These are phyloP conservation scores for Ganaspis brasiliensis DNA, from an alignment of 2,888 invertebrate species.

Conservation along the genomic window DNA sequence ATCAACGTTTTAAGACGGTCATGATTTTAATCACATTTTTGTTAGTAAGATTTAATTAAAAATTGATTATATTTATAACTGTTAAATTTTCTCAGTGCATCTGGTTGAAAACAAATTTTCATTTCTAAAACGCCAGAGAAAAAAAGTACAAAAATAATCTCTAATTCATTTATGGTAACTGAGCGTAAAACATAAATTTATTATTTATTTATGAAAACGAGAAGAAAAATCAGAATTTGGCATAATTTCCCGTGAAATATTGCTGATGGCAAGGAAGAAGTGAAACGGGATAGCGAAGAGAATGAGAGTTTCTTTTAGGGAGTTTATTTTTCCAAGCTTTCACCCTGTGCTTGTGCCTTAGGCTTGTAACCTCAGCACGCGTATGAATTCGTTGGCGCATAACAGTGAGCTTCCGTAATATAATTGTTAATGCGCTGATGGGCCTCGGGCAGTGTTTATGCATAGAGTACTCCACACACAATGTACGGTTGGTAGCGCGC, in stretches of 20 bases:
- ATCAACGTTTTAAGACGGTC: too few species aligned
- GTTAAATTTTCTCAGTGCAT: too few species aligned
- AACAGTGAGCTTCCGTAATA: conserved; percentile 77
- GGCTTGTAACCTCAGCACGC: conserved; percentile 61
- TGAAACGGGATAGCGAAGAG: conserved; percentile 47
- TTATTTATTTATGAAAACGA: background rate
- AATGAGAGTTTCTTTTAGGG: conserved; percentile 17
- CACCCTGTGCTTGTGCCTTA: conserved; percentile 50
- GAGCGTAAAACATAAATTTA: background rate
- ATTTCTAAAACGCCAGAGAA: too few species aligned
- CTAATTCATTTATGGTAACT: too few species aligned
- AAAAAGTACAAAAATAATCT: too few species aligned
- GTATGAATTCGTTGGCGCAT: conserved; percentile 77
- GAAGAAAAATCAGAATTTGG: background rate
- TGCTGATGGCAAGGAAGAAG: conserved; percentile 57
- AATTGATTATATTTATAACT: too few species aligned
- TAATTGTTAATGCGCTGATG: conserved; percentile 79
- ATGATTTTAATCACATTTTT: too few species aligned
- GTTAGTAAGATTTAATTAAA: too few species aligned
- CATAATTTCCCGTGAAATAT: conserved; percentile 26
- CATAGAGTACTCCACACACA: conserved; percentile 67
- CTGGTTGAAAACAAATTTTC: too few species aligned
- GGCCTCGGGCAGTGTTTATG: conserved; percentile 74
- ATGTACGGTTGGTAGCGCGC: conserved; percentile 66
- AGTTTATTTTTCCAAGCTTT: conserved; percentile 59